Evolutionary conservation across 1,140 invertebrate species (phyloP), one percentile per base, ranked within the genome.

Genomic region (Steinernema khuongi): DNA sequence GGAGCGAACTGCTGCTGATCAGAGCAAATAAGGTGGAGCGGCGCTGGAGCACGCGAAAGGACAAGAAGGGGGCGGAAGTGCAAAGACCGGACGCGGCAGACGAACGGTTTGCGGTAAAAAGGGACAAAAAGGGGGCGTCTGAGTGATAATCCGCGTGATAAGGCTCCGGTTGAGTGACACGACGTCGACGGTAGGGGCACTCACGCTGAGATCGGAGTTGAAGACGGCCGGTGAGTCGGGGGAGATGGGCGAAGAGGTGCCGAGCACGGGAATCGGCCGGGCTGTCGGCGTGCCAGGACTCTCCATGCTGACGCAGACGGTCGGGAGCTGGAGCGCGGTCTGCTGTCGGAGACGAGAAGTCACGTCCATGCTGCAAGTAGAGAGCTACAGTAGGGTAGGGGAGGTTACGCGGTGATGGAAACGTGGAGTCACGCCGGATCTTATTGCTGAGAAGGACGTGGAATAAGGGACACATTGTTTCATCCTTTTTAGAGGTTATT

Each of bases 11-110:
- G 50, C 50, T 60, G 50, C 50, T 26, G 11, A 60, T 11, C 50
- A 60, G 50, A 60, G 50, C 50, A 26, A 60, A 60, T 22, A 60
- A 60, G 26, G 50, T 60, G 50, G 4, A 60, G 50, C 50, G 50
- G 11, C 7, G 36, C 7, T 41, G 36, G 36, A n/a, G 36, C 7
- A 41, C 7, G 36, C n/a, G 36, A 7, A 41, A 7, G 36, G n/a
- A 41, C 7, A n/a, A 41, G 7, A n/a, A 41, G 7, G 7, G n/a
- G 36, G n/a, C 36, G 36, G 36, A 41, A 41, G 36, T 41, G 36
- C 36, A 41, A 41, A 41, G 36, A 41, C 36, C 36, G 36, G n/a
- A 7, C 7, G 7, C n/a, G 36, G 7, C 36, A n/a, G n/a, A 41
- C 36, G n/a, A n/a, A 41, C 36, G 7, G 36, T 41, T 41, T 41